phyloP scores from a whole-genome alignment of 2,797 vertebrate species.

The Alectoris magna region DNA sequence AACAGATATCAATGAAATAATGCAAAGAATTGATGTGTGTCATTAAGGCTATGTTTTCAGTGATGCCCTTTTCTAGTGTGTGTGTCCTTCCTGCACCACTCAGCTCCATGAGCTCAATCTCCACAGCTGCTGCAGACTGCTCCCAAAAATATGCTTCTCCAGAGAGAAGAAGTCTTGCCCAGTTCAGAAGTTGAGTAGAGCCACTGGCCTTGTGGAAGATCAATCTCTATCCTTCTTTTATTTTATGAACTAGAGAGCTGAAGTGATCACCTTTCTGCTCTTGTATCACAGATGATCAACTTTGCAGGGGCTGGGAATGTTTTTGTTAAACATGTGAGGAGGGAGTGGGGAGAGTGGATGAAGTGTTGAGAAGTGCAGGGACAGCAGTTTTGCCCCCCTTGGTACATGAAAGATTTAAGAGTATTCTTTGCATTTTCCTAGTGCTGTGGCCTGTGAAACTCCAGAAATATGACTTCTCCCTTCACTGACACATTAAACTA shows the following conservation, averaged over 20 bases:
- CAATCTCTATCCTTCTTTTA: neutral
- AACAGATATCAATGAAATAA: neutral
- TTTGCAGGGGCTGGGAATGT: neutral
- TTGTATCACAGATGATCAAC: neutral
- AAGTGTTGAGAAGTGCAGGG: neutral
- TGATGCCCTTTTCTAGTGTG: fast-evolving
- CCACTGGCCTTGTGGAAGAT: neutral
- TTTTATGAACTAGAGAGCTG: neutral
- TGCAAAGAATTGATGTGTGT: fast-evolving
- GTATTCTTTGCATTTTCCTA: neutral
- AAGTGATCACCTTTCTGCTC: neutral
- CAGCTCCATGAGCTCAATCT: neutral
- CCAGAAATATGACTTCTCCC: neutral
- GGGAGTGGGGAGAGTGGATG: neutral
- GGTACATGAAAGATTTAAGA: conserved; percentile 2
- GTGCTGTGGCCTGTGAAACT: neutral
- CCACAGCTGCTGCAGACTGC: neutral
- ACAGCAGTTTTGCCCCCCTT: conserved; percentile 2
- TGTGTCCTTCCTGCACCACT: neutral
- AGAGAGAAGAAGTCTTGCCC: neutral
- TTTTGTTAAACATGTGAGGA: neutral
- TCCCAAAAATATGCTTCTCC: fast-evolving
- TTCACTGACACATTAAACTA: neutral
- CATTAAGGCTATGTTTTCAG: neutral
- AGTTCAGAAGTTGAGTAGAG: neutral